Base-by-base conservation (phyloP, 2,888 invertebrate species). In the Amphipyra tragopoginis region DNA sequence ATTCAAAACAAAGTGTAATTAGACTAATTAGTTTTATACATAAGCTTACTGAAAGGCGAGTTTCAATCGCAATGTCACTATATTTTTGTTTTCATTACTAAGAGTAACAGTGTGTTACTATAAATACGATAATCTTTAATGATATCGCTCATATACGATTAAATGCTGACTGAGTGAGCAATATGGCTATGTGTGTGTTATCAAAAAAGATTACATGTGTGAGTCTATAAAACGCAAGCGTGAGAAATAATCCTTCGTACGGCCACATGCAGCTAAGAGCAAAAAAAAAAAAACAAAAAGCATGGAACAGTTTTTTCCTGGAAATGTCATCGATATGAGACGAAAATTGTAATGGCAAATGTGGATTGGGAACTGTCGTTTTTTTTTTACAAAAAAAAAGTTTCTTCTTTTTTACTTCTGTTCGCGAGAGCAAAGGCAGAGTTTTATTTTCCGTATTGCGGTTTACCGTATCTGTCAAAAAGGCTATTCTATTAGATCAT, bases 201-300 rank as follows among this genome's bases (percentile, higher is more conserved):
- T 55, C 13, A n/a, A 48, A 47, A n/a, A 11, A 14, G 10, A 48
- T 49, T 13, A 14, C 52, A 21, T 29, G 36, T n/a, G 33, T 49
- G 14, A 57, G 39, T 57, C 15, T 66, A 44, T 40, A 34, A 11
- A 34, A 26, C 11, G 8, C 10, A 55, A 45, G 51, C 69, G 69
- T 69, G 69, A 66, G 69, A 69, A 59, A 40, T 39, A 42, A 44
- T 40, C n/a, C 2, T n/a, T 9, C 10, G 8, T 13, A 43, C 9
- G 14, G 34, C 43, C 69, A 51, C 60, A 66, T 72, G 58, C 33
- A 29, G 13, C 33, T 5, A 1, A 5, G 5, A 9, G 10, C 15
- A 8, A 15, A 44, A 55, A 48, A 63, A 63, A 11, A 49, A 65
- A 57, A 54, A 42, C 0, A n/a, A 10, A 43, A 21, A 10, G 11